Percentiles rank a stretch among this genome's conserved stretches.
These are phyloP conservation scores for Drosophila buzzatii DNA, from an alignment of 2,888 invertebrate species.

Conservation along the genomic window DNA sequence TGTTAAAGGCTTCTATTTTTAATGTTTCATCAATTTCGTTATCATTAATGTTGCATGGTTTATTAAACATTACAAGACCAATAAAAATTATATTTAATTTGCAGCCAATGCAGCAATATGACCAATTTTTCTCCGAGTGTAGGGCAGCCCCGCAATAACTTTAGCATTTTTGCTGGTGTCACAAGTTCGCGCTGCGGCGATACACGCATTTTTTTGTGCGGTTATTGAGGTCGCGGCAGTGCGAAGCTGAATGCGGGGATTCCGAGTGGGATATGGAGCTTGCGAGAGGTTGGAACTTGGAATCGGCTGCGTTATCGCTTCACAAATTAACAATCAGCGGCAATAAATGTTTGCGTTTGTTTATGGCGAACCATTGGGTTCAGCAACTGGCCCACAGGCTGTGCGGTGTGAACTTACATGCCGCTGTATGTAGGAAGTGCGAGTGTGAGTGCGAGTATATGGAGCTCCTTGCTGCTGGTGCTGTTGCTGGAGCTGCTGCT, in stretches of 20 bases:
- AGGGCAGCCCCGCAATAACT: conserved; percentile 8
- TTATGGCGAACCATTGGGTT: conserved; percentile 66
- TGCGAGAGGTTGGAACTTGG: conserved; percentile 17
- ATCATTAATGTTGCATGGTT: too few species aligned
- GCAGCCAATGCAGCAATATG: not conserved
- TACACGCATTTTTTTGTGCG: conserved; percentile 47
- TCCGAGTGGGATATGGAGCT: conserved; percentile 31
- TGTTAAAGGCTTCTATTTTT: not conserved
- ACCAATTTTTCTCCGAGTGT: conserved; percentile 11
- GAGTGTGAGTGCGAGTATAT: not conserved
- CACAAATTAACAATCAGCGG: conserved; percentile 83
- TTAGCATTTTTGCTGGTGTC: conserved; percentile 65
- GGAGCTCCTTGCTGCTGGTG: conserved; percentile 14
- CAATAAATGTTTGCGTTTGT: conserved; percentile 82
- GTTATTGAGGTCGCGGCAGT: conserved; percentile 66
- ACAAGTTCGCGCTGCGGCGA: conserved; percentile 65
- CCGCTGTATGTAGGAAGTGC: conserved; percentile 16
- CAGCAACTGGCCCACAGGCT: conserved; percentile 31
- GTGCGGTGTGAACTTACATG: conserved; percentile 46
- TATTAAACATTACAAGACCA: too few species aligned
- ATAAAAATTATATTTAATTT: not conserved
- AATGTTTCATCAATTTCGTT: too few species aligned
- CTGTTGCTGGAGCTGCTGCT: not conserved
- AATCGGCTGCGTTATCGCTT: conserved; percentile 75
- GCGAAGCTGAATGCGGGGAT: conserved; percentile 8